Percentiles rank a stretch among this genome's conserved stretches.
Evolutionary conservation across 2,888 invertebrate species (phyloP).

Genomic region (Stenodera caucasica): DNA sequence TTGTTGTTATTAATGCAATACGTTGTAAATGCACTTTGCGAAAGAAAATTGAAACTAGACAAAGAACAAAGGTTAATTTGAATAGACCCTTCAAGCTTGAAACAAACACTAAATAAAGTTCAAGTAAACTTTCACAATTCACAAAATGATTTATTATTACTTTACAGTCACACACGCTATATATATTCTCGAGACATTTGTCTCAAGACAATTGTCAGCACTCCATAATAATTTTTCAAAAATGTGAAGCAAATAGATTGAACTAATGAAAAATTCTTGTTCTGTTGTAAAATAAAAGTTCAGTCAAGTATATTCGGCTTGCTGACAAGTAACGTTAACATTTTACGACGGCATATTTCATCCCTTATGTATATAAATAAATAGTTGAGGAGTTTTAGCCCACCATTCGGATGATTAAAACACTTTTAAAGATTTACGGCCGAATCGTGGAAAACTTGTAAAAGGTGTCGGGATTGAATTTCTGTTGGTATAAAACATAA

Average conservation of each 20-base stretch:
- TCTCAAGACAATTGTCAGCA: not conserved
- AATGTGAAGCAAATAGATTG: not conserved
- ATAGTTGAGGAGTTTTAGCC: slow-evolving; percentile 17
- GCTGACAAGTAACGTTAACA: not conserved
- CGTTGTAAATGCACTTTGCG: not conserved
- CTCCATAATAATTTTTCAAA: too few relatives aligned
- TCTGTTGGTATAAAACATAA: slow-evolving; percentile 30
- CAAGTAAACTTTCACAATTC: not conserved
- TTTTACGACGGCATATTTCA: slow-evolving; percentile 19
- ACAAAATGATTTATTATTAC: not conserved
- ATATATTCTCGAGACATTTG: not conserved
- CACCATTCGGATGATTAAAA: slow-evolving; percentile 25
- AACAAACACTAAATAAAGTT: slow-evolving; percentile 2
- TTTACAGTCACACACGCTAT: not conserved
- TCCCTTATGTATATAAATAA: slow-evolving; percentile 13
- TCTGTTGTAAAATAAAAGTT: too few relatives aligned
- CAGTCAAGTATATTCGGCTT: not conserved
- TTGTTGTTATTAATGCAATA: slow-evolving; percentile 4
- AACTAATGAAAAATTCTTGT: not conserved
- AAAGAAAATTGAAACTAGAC: not conserved
- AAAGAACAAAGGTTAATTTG: slow-evolving; percentile 10
- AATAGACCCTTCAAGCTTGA: not conserved
- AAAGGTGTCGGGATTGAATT: slow-evolving; percentile 27
- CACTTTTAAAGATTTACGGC: slow-evolving; percentile 22
- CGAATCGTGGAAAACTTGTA: slow-evolving; percentile 15